Percentiles rank a stretch among this genome's conserved stretches.
Conservation (phyloP, 37 sponge, comb jelly and placozoan genomes). For the Crambe crambe region DNA sequence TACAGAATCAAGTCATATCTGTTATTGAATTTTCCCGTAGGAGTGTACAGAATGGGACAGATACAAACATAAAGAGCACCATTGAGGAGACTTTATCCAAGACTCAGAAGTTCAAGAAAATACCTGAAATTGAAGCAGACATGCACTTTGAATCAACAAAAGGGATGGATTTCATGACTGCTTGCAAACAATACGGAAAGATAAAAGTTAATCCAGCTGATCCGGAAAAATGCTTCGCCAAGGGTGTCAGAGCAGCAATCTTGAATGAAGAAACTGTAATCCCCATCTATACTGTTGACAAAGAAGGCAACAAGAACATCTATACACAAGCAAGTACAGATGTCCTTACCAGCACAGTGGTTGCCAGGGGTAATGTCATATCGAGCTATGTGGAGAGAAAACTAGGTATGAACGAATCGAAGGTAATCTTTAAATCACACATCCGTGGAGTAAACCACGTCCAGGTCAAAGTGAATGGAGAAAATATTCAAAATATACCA, state of each 20-base stretch:
- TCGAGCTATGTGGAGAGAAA: background rate
- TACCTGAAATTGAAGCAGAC: background rate
- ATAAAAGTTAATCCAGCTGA: no score
- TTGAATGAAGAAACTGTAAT: background rate
- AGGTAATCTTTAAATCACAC: background rate
- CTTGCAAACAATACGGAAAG: background rate
- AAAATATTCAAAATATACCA: background rate
- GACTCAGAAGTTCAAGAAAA: background rate
- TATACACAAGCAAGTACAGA: no score
- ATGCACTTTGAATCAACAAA: background rate
- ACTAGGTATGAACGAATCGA: background rate
- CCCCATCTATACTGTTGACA: background rate
- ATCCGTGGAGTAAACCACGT: background rate
- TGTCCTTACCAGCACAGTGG: no score
- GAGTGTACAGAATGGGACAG: background rate
- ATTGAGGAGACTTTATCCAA: background rate
- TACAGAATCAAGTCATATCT: background rate
- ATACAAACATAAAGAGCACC: background rate
- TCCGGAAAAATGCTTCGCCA: no score
- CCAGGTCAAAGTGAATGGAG: background rate
- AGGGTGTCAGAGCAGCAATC: background rate
- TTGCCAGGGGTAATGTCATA: background rate
- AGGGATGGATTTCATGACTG: background rate
- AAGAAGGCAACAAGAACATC: no score
- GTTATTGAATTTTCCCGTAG: background rate